Evolutionary conservation across 2,113 vertebrate species (phyloP).

Genomic region (Vidua chalybeata): DNA sequence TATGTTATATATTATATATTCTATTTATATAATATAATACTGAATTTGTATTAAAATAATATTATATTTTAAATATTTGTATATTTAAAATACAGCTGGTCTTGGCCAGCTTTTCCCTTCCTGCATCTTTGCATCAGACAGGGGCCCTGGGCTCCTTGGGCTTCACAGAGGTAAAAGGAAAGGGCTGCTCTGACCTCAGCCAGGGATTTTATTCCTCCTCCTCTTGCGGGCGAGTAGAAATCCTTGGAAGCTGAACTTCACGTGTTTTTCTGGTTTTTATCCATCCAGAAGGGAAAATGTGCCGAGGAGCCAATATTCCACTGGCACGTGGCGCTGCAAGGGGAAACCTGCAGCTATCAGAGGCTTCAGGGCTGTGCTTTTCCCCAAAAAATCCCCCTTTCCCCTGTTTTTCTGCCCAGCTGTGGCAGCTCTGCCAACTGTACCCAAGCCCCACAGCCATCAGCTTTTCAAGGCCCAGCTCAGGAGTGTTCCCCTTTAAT

Average conservation of each 20-base stretch:
- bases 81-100: background rate
- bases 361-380: background rate
- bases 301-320: slow-evolving; percentile 27
- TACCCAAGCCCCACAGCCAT: background rate
- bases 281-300: background rate
- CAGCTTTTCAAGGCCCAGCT: background rate
- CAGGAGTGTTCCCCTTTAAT: background rate
- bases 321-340: background rate
- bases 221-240: background rate
- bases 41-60: no score
- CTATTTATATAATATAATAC: no score
- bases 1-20: background rate
- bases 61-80: no score
- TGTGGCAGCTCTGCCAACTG: background rate
- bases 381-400: background rate
- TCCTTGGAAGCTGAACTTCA: slow-evolving; percentile 16
- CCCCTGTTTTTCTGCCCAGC: background rate
- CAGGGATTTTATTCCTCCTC: background rate
- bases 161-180: background rate
- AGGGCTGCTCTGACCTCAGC: background rate
- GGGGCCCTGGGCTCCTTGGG: background rate
- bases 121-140: background rate
- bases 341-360: background rate
- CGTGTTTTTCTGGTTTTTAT: background rate
- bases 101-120: background rate